These are phyloP conservation scores for Drosophila bocqueti DNA, from an alignment of 1,140 invertebrate species.

Conservation along the genomic window DNA sequence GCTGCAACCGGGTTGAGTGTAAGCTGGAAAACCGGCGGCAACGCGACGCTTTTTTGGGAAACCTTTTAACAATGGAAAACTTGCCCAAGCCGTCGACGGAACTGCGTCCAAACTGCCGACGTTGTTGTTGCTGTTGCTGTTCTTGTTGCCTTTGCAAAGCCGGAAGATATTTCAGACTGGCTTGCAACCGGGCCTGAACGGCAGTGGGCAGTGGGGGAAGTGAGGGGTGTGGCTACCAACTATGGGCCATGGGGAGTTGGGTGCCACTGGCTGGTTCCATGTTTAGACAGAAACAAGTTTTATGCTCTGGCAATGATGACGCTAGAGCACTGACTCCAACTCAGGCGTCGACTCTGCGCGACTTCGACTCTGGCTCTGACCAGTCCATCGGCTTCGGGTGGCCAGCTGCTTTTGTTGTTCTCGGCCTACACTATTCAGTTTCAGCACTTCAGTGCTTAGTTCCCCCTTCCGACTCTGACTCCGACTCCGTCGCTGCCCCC, in stretches of 20 bases:
- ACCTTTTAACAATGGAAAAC: constrained; percentile 61
- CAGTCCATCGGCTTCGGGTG: constrained; percentile 51
- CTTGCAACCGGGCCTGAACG: constrained; percentile 34
- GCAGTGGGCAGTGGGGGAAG: neutral
- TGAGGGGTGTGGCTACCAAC: neutral
- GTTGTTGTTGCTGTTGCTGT: constrained; percentile 24
- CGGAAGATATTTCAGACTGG: constrained; percentile 60
- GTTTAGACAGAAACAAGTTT: constrained; percentile 64
- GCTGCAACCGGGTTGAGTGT: constrained; percentile 19
- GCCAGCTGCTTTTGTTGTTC: constrained; percentile 48
- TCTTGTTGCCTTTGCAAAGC: constrained; percentile 37
- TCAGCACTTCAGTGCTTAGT: constrained; percentile 4
- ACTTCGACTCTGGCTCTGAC: constrained; percentile 21
- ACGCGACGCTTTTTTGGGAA: constrained; percentile 38
- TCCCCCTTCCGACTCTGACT: neutral
- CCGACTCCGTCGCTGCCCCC: neutral
- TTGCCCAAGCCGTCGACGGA: constrained; percentile 59
- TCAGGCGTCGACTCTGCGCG: constrained; percentile 14
- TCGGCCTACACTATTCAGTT: constrained; percentile 41
- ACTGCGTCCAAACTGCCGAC: constrained; percentile 46
- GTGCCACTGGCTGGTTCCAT: constrained; percentile 34
- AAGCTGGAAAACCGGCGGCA: constrained; percentile 20
- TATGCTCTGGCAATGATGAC: constrained; percentile 59
- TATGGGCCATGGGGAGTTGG: constrained; percentile 11
- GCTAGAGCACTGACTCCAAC: constrained; percentile 41